Evolutionary conservation across 2,113 vertebrate species (phyloP), one percentile per base, ranked within the genome.

Genomic region (Sapayoa aenigma): DNA sequence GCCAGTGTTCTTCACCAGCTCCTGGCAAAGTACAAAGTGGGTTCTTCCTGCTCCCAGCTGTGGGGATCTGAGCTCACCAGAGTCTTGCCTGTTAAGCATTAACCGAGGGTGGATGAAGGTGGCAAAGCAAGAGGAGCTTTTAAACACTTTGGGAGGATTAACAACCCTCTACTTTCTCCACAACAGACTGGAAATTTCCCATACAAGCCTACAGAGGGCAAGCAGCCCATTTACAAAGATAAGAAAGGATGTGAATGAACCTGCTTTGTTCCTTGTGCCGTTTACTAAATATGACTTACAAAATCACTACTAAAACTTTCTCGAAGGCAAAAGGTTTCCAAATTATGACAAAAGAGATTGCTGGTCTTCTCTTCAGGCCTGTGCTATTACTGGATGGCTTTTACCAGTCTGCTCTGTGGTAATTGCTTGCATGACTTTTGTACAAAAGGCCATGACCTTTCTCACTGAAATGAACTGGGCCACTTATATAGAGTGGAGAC

Each of bases 301-400:
- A 94, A 94, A 87, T 59, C 6, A 68, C 52, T 58, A 47, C 47
- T 8, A 47, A 80, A 92, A 92, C 55, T 72, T 92, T 72, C 53
- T 78, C 58, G 89, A 95, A 79, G 89, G 46, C 66, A 93, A 46
- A 75, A 94, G 75, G 46, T 66, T 93, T 94, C 79, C 46, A 82
- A 76, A 94, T 91, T 93, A 89, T 42, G 79, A 33, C 30, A 39
- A 39, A 82, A 87, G 28, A 89, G 18, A 84, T 50, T 49, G 30
- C 31, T 28, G 22, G 25, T 81, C 44, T 87, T 84, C 53, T 84
- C 59, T 47, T 58, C 37, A 55, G 39, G 59, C 55, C 59, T 65
- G 21, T 50, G n/a, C 84, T 77, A 37, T 91, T 81, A 77, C 17
- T 46, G 41, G 56, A 81, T 41, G 39, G 27, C 58, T 84, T 92